Evolutionary conservation across 1,140 invertebrate genomes (phyloP).

Genomic region (Papilio aristodemus): DNA sequence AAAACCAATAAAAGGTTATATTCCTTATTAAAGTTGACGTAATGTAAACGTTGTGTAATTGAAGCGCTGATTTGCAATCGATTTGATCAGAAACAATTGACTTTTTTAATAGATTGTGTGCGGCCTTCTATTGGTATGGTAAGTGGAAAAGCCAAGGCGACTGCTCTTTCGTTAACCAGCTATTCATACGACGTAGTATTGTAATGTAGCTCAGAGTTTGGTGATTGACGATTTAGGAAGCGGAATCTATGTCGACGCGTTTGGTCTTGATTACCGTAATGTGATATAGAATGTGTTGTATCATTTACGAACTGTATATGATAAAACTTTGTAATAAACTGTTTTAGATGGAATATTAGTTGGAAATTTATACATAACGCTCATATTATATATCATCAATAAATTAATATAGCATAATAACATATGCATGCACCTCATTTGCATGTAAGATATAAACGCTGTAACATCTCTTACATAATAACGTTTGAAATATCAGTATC

Average conservation of each 20-base stretch:
- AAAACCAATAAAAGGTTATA: not conserved
- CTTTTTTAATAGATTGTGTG: slow-evolving; percentile 55
- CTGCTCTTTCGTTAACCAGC: slow-evolving; percentile 40
- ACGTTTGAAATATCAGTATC: no score
- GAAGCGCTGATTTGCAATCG: slow-evolving; percentile 35
- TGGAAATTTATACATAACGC: no score
- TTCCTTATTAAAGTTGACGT: slow-evolving; percentile 9
- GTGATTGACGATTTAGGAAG: not conserved
- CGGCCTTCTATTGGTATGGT: slow-evolving; percentile 49
- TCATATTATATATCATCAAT: no score
- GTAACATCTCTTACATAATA: no score
- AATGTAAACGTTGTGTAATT: slow-evolving; percentile 23
- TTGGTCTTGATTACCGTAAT: not conserved
- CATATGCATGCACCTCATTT: no score
- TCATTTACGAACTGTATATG: not conserved
- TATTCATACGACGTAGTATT: not conserved
- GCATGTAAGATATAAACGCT: no score
- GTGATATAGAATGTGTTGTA: not conserved
- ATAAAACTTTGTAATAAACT: no score
- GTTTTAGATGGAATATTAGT: no score
- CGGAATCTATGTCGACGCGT: not conserved
- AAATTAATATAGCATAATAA: no score
- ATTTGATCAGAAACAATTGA: slow-evolving; percentile 54
- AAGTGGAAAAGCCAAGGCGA: slow-evolving; percentile 49
- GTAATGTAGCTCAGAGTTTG: not conserved